A percentile compares a stretch with the other conserved stretches of the same genome.
These are phyloP conservation scores for Corapipo altera DNA, from an alignment of 2,113 vertebrate species.

Conservation along the genomic window DNA sequence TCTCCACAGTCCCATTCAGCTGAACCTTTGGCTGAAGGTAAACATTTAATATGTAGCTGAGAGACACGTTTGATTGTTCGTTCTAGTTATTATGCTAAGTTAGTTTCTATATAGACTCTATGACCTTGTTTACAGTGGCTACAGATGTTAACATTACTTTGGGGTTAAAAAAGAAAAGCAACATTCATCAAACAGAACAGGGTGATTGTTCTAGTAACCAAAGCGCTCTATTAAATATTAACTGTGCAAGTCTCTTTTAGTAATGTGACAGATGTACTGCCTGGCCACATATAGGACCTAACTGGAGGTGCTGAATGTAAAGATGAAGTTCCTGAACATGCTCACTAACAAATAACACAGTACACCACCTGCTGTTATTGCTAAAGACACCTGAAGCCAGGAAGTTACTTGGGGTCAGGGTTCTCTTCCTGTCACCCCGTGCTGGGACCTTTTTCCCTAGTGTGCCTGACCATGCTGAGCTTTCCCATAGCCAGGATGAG, in stretches of 20 bases:
- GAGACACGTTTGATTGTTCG: neutral
- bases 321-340: neutral
- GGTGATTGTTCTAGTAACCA: neutral
- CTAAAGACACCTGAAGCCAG: neutral
- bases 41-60: neutral
- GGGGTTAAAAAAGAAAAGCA: neutral
- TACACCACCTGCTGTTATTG: neutral
- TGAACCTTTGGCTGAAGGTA: neutral
- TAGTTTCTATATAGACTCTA: neutral
- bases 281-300: neutral
- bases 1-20: neutral
- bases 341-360: neutral
- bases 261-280: neutral
- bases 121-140: neutral
- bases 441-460: neutral
- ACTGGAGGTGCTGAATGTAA: neutral
- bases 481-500: neutral
- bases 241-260: neutral
- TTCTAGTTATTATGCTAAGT: neutral
- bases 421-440: neutral
- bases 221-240: neutral
- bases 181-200: neutral
- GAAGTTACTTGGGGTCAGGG: neutral
- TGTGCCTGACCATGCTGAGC: neutral
- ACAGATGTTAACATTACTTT: neutral